phyloP scores from a whole-genome alignment of 2,797 vertebrate genomes.

The Channa striata region DNA sequence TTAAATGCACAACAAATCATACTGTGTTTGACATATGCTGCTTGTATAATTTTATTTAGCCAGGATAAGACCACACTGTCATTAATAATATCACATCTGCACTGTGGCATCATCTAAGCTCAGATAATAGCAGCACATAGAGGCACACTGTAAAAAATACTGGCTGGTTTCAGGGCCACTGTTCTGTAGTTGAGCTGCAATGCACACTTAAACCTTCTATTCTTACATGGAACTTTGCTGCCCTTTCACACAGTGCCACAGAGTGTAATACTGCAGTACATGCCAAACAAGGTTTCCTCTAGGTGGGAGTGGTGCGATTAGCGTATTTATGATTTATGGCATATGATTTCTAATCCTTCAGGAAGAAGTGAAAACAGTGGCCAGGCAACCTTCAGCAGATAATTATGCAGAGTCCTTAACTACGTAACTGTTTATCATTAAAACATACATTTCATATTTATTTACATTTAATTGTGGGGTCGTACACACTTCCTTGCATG shows the following conservation, averaged over 20 bases:
- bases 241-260: conserved; percentile 24
- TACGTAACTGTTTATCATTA: not conserved
- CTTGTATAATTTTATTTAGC: not conserved
- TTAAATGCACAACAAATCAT: conserved; percentile 4
- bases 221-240: conserved; percentile 3
- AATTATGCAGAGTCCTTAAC: conserved; percentile 5
- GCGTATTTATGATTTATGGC: conserved; percentile 53
- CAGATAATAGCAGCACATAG: not conserved
- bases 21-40: conserved; percentile 12
- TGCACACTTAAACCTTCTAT: not conserved
- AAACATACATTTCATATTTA: conserved; percentile 1
- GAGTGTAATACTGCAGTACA: conserved; percentile 32
- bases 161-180: not conserved
- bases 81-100: conserved; percentile 5
- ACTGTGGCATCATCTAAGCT: not conserved
- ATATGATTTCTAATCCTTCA: conserved; percentile 52
- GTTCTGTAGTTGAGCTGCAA: not conserved
- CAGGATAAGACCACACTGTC: not conserved
- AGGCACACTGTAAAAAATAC: conserved; percentile 7
- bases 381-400: conserved; percentile 16
- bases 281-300: conserved; percentile 46
- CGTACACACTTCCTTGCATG: not conserved
- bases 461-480: not conserved
- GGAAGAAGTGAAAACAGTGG: conserved; percentile 41
- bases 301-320: conserved; percentile 49